Evolutionary conservation across 2,113 vertebrate genomes (phyloP), one percentile per base, ranked within the genome.

Genomic region (Amazona guildingii): DNA sequence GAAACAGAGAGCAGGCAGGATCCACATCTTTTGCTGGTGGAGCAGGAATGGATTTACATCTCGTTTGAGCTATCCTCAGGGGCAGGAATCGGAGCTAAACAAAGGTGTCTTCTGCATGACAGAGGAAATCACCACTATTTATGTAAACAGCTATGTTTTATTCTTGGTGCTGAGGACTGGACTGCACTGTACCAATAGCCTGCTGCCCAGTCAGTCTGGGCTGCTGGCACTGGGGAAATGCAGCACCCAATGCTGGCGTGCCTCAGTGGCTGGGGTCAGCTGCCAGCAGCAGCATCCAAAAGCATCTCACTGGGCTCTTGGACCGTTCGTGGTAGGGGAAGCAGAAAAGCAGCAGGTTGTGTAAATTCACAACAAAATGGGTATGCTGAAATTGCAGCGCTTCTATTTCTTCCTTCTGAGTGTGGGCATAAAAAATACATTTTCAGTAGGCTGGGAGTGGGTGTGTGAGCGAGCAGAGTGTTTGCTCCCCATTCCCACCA

Each of bases 401-500:
- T 86, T 86, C 92, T 81, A 67, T 90, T 95, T 94, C 86, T 86
- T 86, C 69, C 69, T 84, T 74, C 48, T 63, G 33, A 61, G 69
- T 3, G 41, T 86, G 74, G 77, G 83, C 66, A 91, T 84, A 48
- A 91, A 95, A 95, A 77, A 87, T 72, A 63, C 51, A 68, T 73
- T 79, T 85, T 81, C 69, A 20, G 91, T 91, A 96, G 94, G 95
- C 81, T 87, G 89, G 24, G 52, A 66, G 89, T 73, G 70, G 94
- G 91, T 41, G 69, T 79, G 95, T 72, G 94, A 95, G 95, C 94
- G 95, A 88, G 83, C 17, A 17, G 83, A 77, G 86, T 77, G 83
- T 94, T 93, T 95, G 93, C 76, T 79, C 74, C 83, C 63, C 27
- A 6, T 87, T 92, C 74, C 44, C 76, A 92, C 80, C 69, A 76